Evolutionary conservation across 2,113 vertebrate species (phyloP).

Genomic region (Stercorarius parasiticus): DNA sequence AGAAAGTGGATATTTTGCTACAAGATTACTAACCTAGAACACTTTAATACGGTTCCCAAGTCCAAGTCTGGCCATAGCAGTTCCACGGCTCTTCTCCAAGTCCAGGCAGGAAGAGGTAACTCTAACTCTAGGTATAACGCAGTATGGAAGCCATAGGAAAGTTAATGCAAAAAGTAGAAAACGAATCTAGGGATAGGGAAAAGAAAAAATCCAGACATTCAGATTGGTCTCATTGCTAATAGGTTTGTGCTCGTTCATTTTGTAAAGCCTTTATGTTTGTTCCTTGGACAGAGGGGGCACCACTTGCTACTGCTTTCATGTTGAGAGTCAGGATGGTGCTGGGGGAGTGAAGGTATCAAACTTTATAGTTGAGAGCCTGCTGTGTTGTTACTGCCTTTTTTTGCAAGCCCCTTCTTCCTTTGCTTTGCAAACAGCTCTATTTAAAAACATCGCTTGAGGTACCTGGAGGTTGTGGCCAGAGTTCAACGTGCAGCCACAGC

Average conservation of each 20-base stretch:
- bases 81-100: background rate
- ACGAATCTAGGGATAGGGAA: background rate
- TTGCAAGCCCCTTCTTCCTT: background rate
- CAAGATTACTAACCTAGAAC: background rate
- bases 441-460: background rate
- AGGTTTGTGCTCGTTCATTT: background rate
- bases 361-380: accelerated
- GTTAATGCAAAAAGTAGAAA: background rate
- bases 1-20: background rate
- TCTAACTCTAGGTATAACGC: accelerated
- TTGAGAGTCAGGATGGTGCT: accelerated
- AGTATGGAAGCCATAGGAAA: background rate
- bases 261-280: background rate
- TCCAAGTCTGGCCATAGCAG: background rate
- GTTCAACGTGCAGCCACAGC: background rate
- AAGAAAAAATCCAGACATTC: background rate
- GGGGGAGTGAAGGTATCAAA: background rate
- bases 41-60: background rate
- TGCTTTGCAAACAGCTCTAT: background rate
- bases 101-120: background rate
- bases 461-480: background rate
- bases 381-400: background rate
- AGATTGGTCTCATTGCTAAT: background rate
- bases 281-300: background rate
- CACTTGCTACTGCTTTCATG: background rate